Evolutionary conservation across 1,140 invertebrate species (phyloP).

Genomic region (Aphis gossypii): DNA sequence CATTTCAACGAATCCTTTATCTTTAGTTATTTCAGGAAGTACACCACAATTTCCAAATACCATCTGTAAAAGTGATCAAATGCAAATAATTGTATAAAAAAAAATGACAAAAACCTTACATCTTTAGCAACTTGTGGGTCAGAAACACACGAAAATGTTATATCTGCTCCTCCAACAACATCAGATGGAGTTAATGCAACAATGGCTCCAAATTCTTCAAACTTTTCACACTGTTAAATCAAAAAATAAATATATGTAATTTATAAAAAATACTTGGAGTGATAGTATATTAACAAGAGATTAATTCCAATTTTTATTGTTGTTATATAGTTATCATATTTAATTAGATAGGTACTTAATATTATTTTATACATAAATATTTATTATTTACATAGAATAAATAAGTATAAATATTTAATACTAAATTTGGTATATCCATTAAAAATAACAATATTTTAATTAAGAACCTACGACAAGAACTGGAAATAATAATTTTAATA

Average conservation of each 20-base stretch:
- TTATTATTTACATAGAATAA: neutral
- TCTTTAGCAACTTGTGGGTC: conserved; percentile 93
- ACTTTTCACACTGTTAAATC: conserved; percentile 71
- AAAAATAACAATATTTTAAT: no score
- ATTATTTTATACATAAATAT: neutral
- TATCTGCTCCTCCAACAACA: conserved; percentile 88
- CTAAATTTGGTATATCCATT: neutral
- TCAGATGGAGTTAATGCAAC: conserved; percentile 84
- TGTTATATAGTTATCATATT: neutral
- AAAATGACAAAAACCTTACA: conserved; percentile 68
- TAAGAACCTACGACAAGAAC: neutral
- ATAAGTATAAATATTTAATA: neutral
- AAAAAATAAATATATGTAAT: conserved; percentile 10
- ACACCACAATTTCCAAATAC: conserved; percentile 97
- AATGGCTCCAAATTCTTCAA: conserved; percentile 75
- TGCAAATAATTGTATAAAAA: neutral
- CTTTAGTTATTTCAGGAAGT: conserved; percentile 77
- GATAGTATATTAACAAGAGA: neutral
- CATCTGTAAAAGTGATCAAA: conserved; percentile 71
- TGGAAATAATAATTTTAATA: neutral
- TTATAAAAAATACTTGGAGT: neutral
- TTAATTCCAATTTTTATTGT: neutral
- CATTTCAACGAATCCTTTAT: conserved; percentile 96
- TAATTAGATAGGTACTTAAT: neutral
- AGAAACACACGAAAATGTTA: conserved; percentile 93